Evolutionary conservation across 2,113 vertebrate species (phyloP).

Genomic region (Apus apus): DNA sequence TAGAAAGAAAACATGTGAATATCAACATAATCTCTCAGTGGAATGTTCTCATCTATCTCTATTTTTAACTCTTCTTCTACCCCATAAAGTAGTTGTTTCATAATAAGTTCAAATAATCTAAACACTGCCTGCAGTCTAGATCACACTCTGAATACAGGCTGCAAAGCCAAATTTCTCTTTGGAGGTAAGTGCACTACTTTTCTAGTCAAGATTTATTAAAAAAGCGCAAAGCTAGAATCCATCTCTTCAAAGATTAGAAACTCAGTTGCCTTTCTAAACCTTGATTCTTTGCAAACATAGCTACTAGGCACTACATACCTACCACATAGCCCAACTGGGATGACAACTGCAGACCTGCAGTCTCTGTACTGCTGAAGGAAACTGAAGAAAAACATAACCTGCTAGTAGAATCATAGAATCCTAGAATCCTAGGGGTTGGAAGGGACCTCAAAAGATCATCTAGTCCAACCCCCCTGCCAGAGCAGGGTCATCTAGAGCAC

Average conservation of each 20-base stretch:
- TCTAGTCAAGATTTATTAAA: not conserved
- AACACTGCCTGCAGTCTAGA: not conserved
- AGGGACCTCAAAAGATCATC: too few species aligned
- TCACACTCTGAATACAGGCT: not conserved
- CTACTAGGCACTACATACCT: not conserved
- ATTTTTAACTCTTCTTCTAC: not conserved
- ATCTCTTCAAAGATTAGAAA: not conserved
- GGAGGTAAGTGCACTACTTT: not conserved
- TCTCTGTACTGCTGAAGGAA: not conserved
- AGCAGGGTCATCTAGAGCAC: too few species aligned
- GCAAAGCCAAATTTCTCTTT: not conserved
- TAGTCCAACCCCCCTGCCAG: too few species aligned
- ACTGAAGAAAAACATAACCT: not conserved
- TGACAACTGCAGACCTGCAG: not conserved
- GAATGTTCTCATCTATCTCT: not conserved
- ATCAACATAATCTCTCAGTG: not conserved
- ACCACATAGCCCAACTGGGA: not conserved
- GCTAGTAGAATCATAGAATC: too few species aligned
- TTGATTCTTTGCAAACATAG: not conserved
- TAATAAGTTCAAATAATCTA: not conserved
- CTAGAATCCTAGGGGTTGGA: too few species aligned
- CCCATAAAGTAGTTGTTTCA: not conserved
- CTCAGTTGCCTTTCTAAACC: not conserved
- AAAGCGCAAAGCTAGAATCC: not conserved
- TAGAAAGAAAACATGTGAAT: not conserved